Evolutionary conservation across 2,888 invertebrate species (phyloP), one percentile per base, ranked within the genome.

Genomic region (Lottia gigantea): DNA sequence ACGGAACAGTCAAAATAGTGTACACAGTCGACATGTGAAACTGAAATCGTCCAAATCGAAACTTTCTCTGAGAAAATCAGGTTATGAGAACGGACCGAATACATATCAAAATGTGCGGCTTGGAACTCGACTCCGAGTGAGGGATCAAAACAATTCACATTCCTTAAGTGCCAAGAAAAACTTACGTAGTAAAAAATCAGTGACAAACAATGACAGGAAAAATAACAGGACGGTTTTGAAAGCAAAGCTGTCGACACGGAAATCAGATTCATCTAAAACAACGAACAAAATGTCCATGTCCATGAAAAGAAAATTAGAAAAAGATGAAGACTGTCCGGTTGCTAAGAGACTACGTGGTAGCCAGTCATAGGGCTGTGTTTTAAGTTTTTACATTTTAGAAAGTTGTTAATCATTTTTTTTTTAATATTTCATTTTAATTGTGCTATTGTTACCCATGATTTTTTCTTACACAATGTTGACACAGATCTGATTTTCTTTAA

Each of bases 181-280:
- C 23, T 23, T 55, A 55, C 55, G 19, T 12, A 55, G 55, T 14
- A 55, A 55, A 55, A 55, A 55, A 55, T 14, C 15, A 3, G 55
- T 11, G 11, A 55, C 11, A 12, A 14, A 23, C 14, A 55, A 19
- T 23, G 19, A 19, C 23, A 14, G 55, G 62, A 74, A 73, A 64
- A 78, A 74, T 31, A 62, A 74, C n/a, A 73, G 68, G 45, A 78
- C 76, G 4, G 46, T 78, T 23, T 62, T 71, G 6, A 65, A 73
- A 14, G 77, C 74, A 11, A 67, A 72, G 23, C 67, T 68, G 61
- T 74, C 76, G 14, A 74, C 77, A 19, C 71, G 74, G 61, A 74
- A 74, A 67, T 73, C 77, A 16, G 76, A 76, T 61, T 66, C 68
- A 63, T 46, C 72, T 15, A 68, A 74, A 25, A 31, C 45, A 23